Evolutionary conservation across 2,888 invertebrate genomes (phyloP), one percentile per base, ranked within the genome.

Genomic region (Drosophila diplacantha): DNA sequence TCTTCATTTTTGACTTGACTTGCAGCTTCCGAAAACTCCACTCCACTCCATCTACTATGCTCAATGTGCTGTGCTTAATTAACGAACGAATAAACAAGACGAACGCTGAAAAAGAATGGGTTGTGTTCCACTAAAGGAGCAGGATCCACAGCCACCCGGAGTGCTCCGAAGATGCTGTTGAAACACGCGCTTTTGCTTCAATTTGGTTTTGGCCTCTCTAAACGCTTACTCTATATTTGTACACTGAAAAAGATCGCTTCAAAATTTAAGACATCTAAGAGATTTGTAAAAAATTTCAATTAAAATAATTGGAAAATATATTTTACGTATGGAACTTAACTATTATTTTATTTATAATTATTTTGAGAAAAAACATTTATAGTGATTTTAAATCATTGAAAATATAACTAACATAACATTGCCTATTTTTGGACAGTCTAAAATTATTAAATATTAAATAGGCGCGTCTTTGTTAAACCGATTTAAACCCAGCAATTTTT

Each of bases 41-140:
- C 49, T 55, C 49, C 37, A 55, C 47, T 37, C 26, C 26, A 35
- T 69, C 68, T 61, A 50, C 54, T 55, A 55, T 59, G 58, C 74
- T 59, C 70, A 63, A 66, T 62, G 77, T 80, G 80, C 80, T 78
- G 77, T 74, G 78, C 77, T 78, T 80, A 77, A 80, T 80, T 77
- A 80, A 72, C 55, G 62, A 75, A 71, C 68, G 60, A 31, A 59
- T 47, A 65, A 63, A 59, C 50, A 56, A 66, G 66, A 49, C 37
- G 34, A 71, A 55, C 41, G 57, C 62, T 47, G 54, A 32, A 65
- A 61, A 64, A 34, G 57, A 39, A 64, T 57, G 51, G 49, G 50
- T 41, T 46, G 44, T 46, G 44, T 46, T 44, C 51, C 39, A 52
- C 12, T 18, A 58, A 57, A 26, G 59, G 47, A 44, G 47, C 35